Conservation (phyloP, 2,888 invertebrate species). For the Meteorus cinctellus region DNA sequence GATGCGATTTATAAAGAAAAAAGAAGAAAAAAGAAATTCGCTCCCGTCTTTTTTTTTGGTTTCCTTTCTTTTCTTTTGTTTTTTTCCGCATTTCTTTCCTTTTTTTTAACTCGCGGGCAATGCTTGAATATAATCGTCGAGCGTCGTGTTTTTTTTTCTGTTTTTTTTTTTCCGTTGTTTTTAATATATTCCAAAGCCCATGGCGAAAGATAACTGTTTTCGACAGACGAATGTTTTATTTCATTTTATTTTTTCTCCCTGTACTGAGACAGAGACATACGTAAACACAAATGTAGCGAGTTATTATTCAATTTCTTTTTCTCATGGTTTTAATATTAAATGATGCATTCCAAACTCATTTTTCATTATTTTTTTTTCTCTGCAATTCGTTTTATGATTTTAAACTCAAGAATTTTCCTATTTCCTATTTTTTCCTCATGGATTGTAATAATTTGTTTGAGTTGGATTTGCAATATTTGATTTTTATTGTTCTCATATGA, state of each 20-base stretch:
- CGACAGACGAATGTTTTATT: constrained; percentile 11
- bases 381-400: not conserved
- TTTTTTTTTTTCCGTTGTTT: not conserved
- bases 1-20: not conserved
- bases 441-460: not conserved
- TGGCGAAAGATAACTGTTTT: not conserved
- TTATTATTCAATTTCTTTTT: not conserved
- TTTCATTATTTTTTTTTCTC: not conserved
- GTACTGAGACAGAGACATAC: constrained; percentile 5
- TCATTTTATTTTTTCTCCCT: constrained; percentile 31
- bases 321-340: not conserved
- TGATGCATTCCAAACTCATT: not conserved
- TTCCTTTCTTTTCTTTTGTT: not conserved
- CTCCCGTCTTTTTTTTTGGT: not conserved
- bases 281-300: constrained; percentile 8
- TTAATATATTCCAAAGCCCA: not conserved
- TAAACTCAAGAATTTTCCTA: not conserved
- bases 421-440: not conserved
- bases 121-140: not conserved
- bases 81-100: not conserved
- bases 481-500: not conserved
- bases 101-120: constrained; percentile 7
- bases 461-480: too few species aligned
- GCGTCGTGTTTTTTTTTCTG: not conserved
- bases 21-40: constrained; percentile 19